A percentile compares a stretch with the other conserved stretches of the same genome.
These are phyloP conservation scores for Pomatostomus ruficeps DNA, from an alignment of 2,113 vertebrate genomes.

Conservation along the genomic window DNA sequence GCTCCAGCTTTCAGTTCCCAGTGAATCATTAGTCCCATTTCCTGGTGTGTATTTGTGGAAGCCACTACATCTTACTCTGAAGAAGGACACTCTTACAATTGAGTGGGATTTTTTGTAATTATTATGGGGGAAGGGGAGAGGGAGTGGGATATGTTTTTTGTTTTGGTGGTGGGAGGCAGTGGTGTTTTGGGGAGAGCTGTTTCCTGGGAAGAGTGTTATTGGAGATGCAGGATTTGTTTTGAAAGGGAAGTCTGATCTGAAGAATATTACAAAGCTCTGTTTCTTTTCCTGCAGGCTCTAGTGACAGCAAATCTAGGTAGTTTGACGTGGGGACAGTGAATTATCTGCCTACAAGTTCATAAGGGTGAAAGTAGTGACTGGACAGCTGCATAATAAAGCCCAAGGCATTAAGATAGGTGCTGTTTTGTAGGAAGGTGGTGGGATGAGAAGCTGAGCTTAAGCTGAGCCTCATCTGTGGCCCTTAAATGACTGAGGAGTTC, in stretches of 20 bases:
- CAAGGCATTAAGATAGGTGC: background rate
- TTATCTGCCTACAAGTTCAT: background rate
- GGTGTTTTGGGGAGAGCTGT: background rate
- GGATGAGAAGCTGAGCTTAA: background rate
- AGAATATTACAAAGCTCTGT: background rate
- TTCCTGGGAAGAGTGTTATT: background rate
- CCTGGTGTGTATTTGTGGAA: background rate
- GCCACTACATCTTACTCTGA: background rate
- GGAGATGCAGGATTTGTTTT: background rate
- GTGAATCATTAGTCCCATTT: background rate
- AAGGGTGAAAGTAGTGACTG: background rate
- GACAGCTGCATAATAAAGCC: background rate
- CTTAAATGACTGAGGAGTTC: background rate
- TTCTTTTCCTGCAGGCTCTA: background rate
- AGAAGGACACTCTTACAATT: fast-evolving
- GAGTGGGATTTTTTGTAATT: background rate
- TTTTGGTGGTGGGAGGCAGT: background rate
- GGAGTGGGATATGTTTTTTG: background rate
- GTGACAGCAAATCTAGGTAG: background rate
- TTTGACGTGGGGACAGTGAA: background rate
- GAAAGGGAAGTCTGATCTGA: background rate
- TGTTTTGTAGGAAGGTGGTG: background rate
- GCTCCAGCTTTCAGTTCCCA: background rate
- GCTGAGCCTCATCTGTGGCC: background rate
- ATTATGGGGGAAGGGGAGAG: fast-evolving